Conservation (phyloP, 2,888 invertebrate genomes). For the Heliconius sara region DNA sequence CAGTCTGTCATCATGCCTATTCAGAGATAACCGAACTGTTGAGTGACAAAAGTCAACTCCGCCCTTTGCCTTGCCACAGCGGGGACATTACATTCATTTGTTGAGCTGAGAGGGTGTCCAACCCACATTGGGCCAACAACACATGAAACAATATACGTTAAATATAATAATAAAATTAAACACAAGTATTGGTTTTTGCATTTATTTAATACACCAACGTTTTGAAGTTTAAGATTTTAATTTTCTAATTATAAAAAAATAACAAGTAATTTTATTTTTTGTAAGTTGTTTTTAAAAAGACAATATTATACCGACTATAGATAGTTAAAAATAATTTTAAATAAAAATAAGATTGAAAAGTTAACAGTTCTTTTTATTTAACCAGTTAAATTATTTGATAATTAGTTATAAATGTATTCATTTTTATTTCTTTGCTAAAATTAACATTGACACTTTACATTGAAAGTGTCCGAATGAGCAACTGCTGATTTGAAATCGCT, state of each 20-base stretch:
- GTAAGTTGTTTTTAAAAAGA: slow-evolving; percentile 15
- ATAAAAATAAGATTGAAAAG: not conserved
- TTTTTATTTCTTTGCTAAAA: not conserved
- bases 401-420: not conserved
- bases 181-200: slow-evolving; percentile 11
- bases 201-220: not conserved
- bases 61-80: not conserved
- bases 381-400: not conserved
- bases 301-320: not conserved
- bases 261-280: not conserved
- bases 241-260: not conserved
- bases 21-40: not conserved
- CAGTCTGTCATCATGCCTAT: too few relatives aligned
- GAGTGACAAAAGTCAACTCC: not conserved
- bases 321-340: slow-evolving; percentile 4
- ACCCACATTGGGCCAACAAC: not conserved
- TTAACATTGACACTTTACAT: not conserved
- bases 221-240: not conserved
- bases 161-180: not conserved
- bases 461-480: not conserved
- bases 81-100: too few relatives aligned
- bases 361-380: slow-evolving; percentile 13
- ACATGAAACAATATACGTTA: not conserved
- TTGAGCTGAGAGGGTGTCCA: not conserved
- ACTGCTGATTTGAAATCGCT: not conserved